phyloP scores from a whole-genome alignment of 2,113 vertebrate genomes.

The Mesocricetus auratus region DNA sequence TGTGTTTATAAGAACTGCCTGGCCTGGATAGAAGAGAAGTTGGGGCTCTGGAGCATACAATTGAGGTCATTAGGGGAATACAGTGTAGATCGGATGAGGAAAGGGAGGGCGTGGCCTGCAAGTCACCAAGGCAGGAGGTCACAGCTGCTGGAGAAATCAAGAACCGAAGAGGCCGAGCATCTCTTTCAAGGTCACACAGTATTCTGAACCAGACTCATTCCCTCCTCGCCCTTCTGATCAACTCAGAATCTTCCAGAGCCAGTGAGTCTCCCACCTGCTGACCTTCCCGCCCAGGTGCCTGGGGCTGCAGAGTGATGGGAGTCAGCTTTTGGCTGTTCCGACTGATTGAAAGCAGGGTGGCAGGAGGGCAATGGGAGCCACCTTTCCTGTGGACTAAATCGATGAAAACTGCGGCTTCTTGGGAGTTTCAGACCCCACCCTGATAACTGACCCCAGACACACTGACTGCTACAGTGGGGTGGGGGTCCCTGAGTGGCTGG shows the following conservation, averaged over 20 bases:
- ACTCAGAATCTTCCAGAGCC: background rate
- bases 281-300: background rate
- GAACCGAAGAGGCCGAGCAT: background rate
- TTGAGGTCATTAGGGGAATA: background rate
- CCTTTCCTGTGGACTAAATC: background rate
- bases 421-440: background rate
- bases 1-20: slow-evolving; percentile 57
- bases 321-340: background rate
- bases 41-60: background rate
- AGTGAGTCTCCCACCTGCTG: background rate
- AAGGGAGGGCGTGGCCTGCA: background rate
- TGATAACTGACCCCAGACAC: background rate
- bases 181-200: background rate
- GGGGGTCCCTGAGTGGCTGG: background rate
- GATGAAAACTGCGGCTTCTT: background rate
- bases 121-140: background rate
- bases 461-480: slow-evolving; percentile 19
- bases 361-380: background rate
- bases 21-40: slow-evolving; percentile 14
- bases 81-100: background rate
- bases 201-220: background rate
- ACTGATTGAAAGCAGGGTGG: background rate
- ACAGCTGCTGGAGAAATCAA: background rate
- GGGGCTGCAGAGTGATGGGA: background rate
- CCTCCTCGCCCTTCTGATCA: background rate